Base-by-base conservation (phyloP, 2,888 invertebrate species). In the Drosophila crucigera region DNA sequence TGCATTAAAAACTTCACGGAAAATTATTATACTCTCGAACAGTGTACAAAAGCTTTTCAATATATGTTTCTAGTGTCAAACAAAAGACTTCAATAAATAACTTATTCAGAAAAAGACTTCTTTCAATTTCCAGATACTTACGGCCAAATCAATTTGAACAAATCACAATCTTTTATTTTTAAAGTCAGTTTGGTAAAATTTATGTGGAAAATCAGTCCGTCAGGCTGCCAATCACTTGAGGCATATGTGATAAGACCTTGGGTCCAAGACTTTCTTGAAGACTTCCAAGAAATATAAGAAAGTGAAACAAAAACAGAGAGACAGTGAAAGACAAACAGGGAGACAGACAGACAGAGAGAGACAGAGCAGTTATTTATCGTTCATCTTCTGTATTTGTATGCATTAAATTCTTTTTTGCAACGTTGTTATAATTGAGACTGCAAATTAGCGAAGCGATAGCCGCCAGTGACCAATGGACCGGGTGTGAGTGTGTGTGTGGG, bases 401-500 rank as follows among this genome's bases (percentile, higher is more conserved):
- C 9, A 14, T 61, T 54, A 47, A 7, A 41, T 30, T 55, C 25
- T n/a, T 71, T 52, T 58, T 62, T 69, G 67, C 79, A 79, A 55
- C 53, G 67, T 62, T 60, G 76, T 76, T 68, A 82, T 80, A 82
- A 80, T 80, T 79, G 68, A 75, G 70, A 71, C 68, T 55, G 83
- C 68, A 82, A 79, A 80, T 80, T 80, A 79, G 80, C 82, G 37
- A 39, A 64, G 52, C 35, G 68, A 78, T 52, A 61, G 78, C 49
- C n/a, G 22, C 16, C 35, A 30, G 35, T 43, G 28, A 55, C 33
- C n/a, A 39, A 31, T 35, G 64, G 43, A 33, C 25, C 25, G 2
- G 7, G 47, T 25, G 47, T 25, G 22, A 22, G 16, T 41, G 10
- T 10, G 19, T n/a, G 5, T 39, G 39, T 3, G 19, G 7, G 19